phyloP scores from a whole-genome alignment of 2,797 vertebrate species.

The Myotis pilosus region DNA sequence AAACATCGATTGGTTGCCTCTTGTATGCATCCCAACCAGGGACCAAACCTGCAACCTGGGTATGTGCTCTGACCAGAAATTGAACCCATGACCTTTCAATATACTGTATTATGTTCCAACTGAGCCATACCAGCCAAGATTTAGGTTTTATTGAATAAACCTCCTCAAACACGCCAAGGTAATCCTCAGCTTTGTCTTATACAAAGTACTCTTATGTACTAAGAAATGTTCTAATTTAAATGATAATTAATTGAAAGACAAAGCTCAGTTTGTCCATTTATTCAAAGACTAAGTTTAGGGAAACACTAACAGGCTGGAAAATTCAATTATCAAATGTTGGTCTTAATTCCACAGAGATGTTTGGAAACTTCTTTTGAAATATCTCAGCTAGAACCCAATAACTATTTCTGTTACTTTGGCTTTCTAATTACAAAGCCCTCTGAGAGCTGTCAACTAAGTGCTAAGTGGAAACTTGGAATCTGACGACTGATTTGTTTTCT shows the following conservation, averaged over 20 bases:
- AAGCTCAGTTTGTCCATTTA: not conserved
- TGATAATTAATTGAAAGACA: not conserved
- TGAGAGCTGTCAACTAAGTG: not conserved
- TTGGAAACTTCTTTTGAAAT: slow-evolving; percentile 11
- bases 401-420: not conserved
- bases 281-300: not conserved
- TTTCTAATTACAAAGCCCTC: not conserved
- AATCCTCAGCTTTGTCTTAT: not conserved
- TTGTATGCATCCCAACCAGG: not conserved
- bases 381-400: not conserved
- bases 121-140: not conserved
- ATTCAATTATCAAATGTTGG: not conserved
- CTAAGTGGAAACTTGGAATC: not conserved
- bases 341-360: not conserved
- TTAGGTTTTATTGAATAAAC: not conserved
- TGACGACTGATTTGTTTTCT: not conserved
- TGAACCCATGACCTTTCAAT: not conserved
- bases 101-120: not conserved
- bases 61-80: not conserved
- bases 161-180: not conserved
- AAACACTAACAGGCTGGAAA: not conserved
- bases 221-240: not conserved
- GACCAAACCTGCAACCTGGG: not conserved
- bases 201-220: not conserved
- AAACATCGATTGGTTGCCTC: not conserved